phyloP scores from a whole-genome alignment of 1,140 invertebrate species.

The Berghia stephanieae region DNA sequence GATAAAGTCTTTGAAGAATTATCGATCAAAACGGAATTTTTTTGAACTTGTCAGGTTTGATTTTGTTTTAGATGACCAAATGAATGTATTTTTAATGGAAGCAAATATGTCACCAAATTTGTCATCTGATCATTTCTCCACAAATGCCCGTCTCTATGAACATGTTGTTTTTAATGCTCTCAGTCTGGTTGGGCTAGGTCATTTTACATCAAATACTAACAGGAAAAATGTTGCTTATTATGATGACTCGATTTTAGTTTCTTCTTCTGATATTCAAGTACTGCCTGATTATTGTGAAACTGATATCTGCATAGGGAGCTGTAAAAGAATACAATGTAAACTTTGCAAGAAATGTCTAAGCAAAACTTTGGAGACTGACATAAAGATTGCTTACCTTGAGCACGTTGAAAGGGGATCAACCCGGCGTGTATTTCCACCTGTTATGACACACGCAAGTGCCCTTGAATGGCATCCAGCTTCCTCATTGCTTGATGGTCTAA shows the following conservation, averaged over 20 bases:
- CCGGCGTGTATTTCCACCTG: constrained; percentile 81
- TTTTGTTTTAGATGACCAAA: constrained; percentile 87
- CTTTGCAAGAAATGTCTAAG: constrained; percentile 82
- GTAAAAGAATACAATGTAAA: constrained; percentile 71
- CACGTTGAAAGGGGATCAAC: constrained; percentile 81
- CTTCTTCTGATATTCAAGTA: constrained; percentile 83
- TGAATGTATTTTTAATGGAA: constrained; percentile 91
- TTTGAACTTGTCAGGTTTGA: constrained; percentile 96
- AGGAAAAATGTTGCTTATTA: constrained; percentile 47
- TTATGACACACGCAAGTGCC: constrained; percentile 69
- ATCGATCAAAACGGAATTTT: constrained; percentile 75
- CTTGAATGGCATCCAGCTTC: constrained; percentile 62
- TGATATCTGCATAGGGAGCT: constrained; percentile 37
- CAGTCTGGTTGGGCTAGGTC: constrained; percentile 78
- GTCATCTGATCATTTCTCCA: constrained; percentile 89
- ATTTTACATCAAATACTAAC: constrained; percentile 65
- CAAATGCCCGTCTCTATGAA: constrained; percentile 89
- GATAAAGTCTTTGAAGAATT: constrained; percentile 48
- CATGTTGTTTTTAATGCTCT: constrained; percentile 91
- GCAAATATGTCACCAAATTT: constrained; percentile 99
- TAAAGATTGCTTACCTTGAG: constrained; percentile 80
- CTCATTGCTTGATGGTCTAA: constrained; percentile 69
- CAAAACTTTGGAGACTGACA: constrained; percentile 70
- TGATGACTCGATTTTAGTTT: constrained; percentile 76
- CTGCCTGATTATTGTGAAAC: constrained; percentile 77